Base-by-base conservation (phyloP, 2,888 invertebrate genomes). In the Rotaria sp. region DNA sequence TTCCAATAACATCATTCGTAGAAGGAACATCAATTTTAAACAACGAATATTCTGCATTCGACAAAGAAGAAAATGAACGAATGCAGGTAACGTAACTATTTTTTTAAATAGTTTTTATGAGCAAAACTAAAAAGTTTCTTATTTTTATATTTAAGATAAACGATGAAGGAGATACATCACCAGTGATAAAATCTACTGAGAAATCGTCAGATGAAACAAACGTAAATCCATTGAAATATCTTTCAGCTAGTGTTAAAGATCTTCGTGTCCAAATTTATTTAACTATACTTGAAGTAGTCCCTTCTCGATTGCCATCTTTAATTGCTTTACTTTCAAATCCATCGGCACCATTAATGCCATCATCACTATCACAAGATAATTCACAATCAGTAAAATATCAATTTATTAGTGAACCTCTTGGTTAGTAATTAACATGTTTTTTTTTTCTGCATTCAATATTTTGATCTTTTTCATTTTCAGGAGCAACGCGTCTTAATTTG, bases 371-470 rank as follows among this genome's bases (percentile, higher is more conserved):
- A 18, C 35, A 67, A 21, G 67, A 67, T 67, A 67, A 38, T 67
- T 35, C 67, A 67, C 80, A 80, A 80, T 26, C 80, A 45, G 45
- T 80, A 15, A 80, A 45, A 45, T 80, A 45, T 80, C 80, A 80
- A 45, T 80, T 80, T 80, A 41, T 80, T n/a, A 80, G 45, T 45
- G 45, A 80, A 80, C 80, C 80, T 26, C 45, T 80, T 11, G 80
- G 80, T 80, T 45, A 7, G 80, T 45, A 41, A 5, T 26, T 8
- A 18, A 1, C 1, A 2, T 41, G 41, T 13, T 38, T 41, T 45
- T 75, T 38, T 41, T 75, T 75, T 75, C 41, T 10, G 5, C 7
- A 26, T 75, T 4, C 0, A 75, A 41, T 13, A 41, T 24, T 11
- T 18, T 0, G 3, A 7, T 57, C 26, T 38, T 10, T 38, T 18